phyloP scores from a whole-genome alignment of 2,797 vertebrate genomes.

The Parambassis ranga region DNA sequence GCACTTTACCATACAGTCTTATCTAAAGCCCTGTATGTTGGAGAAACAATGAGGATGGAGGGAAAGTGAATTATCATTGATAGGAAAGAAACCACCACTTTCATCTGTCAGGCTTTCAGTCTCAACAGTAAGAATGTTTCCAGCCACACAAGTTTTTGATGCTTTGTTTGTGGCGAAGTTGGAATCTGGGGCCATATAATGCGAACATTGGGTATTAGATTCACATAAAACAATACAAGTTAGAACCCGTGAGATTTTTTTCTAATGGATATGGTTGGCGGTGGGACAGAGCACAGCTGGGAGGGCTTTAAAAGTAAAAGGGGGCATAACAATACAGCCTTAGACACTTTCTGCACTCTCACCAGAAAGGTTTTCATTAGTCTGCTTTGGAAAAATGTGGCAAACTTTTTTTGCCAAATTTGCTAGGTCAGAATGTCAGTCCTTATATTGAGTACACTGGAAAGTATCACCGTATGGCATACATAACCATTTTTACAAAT shows the following conservation, averaged over 20 bases:
- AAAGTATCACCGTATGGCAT: conserved; percentile 40
- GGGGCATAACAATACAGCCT: conserved; percentile 63
- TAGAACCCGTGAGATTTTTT: conserved; percentile 52
- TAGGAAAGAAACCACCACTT: conserved; percentile 54
- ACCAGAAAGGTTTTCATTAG: conserved; percentile 67
- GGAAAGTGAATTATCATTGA: conserved; percentile 60
- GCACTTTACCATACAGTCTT: conserved; percentile 23
- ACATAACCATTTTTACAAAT: conserved; percentile 30
- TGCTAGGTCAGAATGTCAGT: conserved; percentile 58
- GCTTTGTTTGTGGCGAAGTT: conserved; percentile 45
- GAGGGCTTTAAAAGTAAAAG: conserved; percentile 67
- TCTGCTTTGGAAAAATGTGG: conserved; percentile 71
- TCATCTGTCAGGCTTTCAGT: conserved; percentile 37
- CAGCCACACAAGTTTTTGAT: conserved; percentile 57
- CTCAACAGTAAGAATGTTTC: conserved; percentile 57
- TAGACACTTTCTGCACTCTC: conserved; percentile 45
- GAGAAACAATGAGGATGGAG: conserved; percentile 28
- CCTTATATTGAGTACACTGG: conserved; percentile 50
- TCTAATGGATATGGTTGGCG: conserved; percentile 66
- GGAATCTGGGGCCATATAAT: conserved; percentile 63
- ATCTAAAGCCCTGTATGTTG: conserved; percentile 17
- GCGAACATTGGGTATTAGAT: conserved; percentile 68
- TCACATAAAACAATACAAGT: conserved; percentile 74
- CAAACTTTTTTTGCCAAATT: conserved; percentile 74
- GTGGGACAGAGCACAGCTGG: conserved; percentile 66